Evolutionary conservation across 1,140 invertebrate species (phyloP).

Genomic region (Halyomorpha halys): DNA sequence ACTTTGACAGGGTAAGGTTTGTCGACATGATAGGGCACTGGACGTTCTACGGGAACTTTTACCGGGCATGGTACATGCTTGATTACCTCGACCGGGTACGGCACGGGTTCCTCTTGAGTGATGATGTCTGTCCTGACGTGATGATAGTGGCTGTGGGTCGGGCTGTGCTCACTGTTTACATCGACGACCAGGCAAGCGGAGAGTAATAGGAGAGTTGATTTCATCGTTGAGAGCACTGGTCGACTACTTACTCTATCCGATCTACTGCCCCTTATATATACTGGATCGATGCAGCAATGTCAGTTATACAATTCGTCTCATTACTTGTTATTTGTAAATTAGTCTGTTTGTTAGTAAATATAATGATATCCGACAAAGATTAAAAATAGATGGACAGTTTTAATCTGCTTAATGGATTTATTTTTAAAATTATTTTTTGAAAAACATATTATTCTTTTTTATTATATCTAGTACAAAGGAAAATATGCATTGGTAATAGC

Average conservation of each 20-base stretch:
- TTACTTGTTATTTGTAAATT: too few species aligned
- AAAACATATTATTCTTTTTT: too few species aligned
- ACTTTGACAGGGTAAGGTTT: conserved; percentile 3
- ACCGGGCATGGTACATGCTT: conserved; percentile 5
- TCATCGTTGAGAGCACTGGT: background rate
- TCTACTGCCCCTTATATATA: background rate
- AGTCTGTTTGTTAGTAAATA: too few species aligned
- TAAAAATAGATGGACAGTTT: too few species aligned
- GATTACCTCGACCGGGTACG: background rate
- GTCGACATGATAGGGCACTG: conserved; percentile 11
- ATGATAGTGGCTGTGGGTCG: conserved; percentile 4
- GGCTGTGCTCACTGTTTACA: background rate
- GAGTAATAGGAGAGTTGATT: background rate
- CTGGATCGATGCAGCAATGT: too few species aligned
- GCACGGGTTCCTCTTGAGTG: conserved; percentile 1
- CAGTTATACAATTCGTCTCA: too few species aligned
- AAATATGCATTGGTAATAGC: too few species aligned
- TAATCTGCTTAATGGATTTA: too few species aligned
- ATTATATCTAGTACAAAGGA: too few species aligned
- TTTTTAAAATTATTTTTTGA: too few species aligned
- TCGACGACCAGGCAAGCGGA: background rate
- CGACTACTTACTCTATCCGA: background rate
- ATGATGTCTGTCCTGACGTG: conserved; percentile 6
- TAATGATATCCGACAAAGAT: too few species aligned
- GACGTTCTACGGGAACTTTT: background rate